Evolutionary conservation across 2,888 invertebrate genomes (phyloP).

Genomic region (Unio pictorum): DNA sequence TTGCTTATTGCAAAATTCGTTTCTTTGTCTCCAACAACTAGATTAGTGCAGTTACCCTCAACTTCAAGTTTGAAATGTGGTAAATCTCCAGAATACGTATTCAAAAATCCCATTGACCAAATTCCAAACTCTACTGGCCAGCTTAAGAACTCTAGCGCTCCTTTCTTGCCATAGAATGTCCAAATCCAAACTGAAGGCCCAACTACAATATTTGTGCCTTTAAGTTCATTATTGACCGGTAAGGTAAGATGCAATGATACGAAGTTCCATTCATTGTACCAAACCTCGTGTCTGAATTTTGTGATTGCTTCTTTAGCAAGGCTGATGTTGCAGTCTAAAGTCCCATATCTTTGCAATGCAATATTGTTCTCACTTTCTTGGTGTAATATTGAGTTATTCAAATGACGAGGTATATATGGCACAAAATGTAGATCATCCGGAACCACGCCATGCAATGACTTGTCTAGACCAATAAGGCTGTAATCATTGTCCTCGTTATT

Average conservation of each 20-base stretch:
- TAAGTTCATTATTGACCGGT: background rate
- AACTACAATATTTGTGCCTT: slow-evolving; percentile 6
- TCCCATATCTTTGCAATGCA: too few relatives aligned
- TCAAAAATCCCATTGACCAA: slow-evolving; percentile 35
- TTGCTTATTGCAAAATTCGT: slow-evolving; percentile 16
- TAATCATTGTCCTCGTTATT: too few relatives aligned
- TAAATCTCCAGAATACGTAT: slow-evolving; percentile 5
- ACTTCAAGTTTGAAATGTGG: slow-evolving; percentile 7
- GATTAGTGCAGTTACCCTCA: slow-evolving; percentile 23
- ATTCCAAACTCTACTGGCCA: slow-evolving; percentile 36
- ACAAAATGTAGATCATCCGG: too few relatives aligned
- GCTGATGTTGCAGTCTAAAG: too few relatives aligned
- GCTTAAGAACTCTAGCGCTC: slow-evolving; percentile 23
- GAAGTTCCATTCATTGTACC: slow-evolving; percentile 10
- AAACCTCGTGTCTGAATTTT: slow-evolving; percentile 19
- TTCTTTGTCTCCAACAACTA: slow-evolving; percentile 18
- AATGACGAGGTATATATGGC: too few relatives aligned
- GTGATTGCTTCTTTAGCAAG: background rate
- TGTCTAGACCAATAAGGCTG: too few relatives aligned
- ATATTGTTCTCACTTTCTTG: too few relatives aligned
- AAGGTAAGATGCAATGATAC: slow-evolving; percentile 16
- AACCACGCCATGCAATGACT: too few relatives aligned
- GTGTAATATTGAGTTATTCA: too few relatives aligned
- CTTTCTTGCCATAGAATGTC: slow-evolving; percentile 28
- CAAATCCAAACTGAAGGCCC: slow-evolving; percentile 28